Evolutionary conservation across 2,888 invertebrate genomes (phyloP), one percentile per base, ranked within the genome.

Genomic region (Eurytoma adleriae): DNA sequence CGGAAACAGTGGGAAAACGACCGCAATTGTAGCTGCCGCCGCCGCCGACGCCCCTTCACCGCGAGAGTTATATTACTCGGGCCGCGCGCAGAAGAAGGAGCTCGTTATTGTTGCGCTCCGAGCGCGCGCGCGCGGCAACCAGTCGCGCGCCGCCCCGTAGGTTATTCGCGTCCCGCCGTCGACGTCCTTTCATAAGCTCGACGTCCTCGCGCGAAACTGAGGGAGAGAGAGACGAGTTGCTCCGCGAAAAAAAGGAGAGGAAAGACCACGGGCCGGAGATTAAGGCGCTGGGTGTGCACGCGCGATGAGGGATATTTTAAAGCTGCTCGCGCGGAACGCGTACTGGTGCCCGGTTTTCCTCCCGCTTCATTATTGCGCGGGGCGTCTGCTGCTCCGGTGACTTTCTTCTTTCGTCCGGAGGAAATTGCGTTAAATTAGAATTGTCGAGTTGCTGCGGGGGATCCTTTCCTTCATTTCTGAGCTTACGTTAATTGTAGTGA

Each of bases 11-110:
- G 57, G 62, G 56, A 64, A 80, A 77, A 77, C 77, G 77, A 73
- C 64, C 68, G 77, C 77, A 80, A 72, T 80, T 80, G 77, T 40
- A 67, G 27, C 66, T 27, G 48, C 54, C 20, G 30, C 67, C 54
- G 40, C 40, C 62, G 62, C 40, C 40, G 40, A 10, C 40, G 40
- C 40, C 40, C 40, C 40, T 40, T 40, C 40, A 7, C 40, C 16
- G 74, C n/a, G 70, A 27, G 71, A 71, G 71, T 78, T 78, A 78
- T 77, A 77, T 77, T 76, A 61, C 74, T 75, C 59, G 57, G 24
- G 24, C 24, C 10, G 72, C 61, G 56, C 52, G 13, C 3, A 64
- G 67, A 72, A 77, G 62, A 62, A 72, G 59, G 48, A 59, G 75
- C 75, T 68, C 68, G 66, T 77, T 77, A 80, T 80, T 77, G 62